A percentile compares a stretch with the other conserved stretches of the same genome.
Conservation (phyloP, 2,797 vertebrate species). For the Salarias fasciatus region DNA sequence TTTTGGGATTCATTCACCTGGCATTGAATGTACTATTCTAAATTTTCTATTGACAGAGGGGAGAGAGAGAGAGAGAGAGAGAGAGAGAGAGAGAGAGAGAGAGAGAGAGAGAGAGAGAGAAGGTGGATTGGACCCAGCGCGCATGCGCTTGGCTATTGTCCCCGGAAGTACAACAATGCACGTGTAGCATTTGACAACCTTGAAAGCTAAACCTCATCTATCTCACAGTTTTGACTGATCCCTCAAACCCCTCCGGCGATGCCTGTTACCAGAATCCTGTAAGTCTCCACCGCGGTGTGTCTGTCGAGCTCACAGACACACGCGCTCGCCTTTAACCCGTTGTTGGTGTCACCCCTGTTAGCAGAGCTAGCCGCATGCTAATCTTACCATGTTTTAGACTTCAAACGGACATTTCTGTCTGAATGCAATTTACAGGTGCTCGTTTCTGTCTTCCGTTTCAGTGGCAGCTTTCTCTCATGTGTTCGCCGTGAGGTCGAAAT, state of each 20-base stretch:
- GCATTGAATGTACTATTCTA: too few species aligned
- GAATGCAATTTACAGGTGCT: background rate
- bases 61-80: too few species aligned
- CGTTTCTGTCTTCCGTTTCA: background rate
- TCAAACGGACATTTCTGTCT: background rate
- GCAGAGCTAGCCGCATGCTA: conserved; percentile 30
- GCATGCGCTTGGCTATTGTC: conserved; percentile 32
- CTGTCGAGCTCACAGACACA: background rate
- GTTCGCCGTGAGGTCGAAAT: rapidly evolving
- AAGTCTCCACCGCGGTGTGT: conserved; percentile 42
- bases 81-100: too few species aligned
- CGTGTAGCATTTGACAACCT: conserved; percentile 73
- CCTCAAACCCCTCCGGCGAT: conserved; percentile 31
- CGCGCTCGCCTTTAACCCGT: background rate
- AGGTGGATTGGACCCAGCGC: background rate
- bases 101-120: conserved; percentile 6
- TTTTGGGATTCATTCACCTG: too few species aligned
- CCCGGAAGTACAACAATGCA: conserved; percentile 67
- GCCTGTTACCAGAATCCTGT: conserved; percentile 73
- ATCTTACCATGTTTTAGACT: conserved; percentile 10
- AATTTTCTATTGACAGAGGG: too few species aligned
- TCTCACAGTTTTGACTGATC: background rate
- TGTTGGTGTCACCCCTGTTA: background rate
- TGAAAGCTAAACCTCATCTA: conserved; percentile 49
- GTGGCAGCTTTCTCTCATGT: background rate